Base-by-base conservation (phyloP, 2,797 vertebrate species). In the Otolemur crassicaudatus region DNA sequence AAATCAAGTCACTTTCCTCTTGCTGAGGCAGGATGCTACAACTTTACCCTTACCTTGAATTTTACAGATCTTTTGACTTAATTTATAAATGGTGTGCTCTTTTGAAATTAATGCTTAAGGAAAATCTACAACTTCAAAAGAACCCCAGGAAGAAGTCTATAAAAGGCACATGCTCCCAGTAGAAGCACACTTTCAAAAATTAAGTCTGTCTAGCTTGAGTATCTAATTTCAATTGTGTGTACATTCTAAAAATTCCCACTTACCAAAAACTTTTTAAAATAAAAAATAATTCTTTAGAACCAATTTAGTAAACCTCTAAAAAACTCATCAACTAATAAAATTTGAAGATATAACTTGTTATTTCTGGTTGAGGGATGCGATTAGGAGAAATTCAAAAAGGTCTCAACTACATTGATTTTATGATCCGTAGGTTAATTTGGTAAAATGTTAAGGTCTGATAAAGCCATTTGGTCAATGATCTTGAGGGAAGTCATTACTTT, bases 121-220 rank as follows among this genome's bases (percentile, higher is more conserved):
- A 88, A 94, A 94, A 82, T 29, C 37, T 37, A n/a, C 31, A 87
- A 86, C 23, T 85, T 80, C 63, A 67, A 96, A 95, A 83, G 23
- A 89, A 8, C 4, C 31, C 56, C 53, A 60, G 70, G 83, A 94
- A 87, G 22, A 76, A 91, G 73, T 72, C 16, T 69, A 83, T 56
- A 79, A 93, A 89, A 46, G 27, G 31, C 4, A 93, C 20, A n/a
- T 2, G 89, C 31, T 81, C 46, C 67, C 75, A 92, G 10, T 58
- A 67, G 37, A 31, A 76, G 31, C 29, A 88, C 23, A 94, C 34
- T 92, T 94, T 96, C 92, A 94, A 93, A 58, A 49, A 97, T 82
- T 96, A 96, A 97, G 94, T 97, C 90, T 96, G 63, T 89, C 73
- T 93, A 83, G 73, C 40, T 93, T 73, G 34, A 82, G 31, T 91